These are phyloP conservation scores for Channa maculata DNA, from an alignment of 2,113 vertebrate genomes.

Conservation along the genomic window DNA sequence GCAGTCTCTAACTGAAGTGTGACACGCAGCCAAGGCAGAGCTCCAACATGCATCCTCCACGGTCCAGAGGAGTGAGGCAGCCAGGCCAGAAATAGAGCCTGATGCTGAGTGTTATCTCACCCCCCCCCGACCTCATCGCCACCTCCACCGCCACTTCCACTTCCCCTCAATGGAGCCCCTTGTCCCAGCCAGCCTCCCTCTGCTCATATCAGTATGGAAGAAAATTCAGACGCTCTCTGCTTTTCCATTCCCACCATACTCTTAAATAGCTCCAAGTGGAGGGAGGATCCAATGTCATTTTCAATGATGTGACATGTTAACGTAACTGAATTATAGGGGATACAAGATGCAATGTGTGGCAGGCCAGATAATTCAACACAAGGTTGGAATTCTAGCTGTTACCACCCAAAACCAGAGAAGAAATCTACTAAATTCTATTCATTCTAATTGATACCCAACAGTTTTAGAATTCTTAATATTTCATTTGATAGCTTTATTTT, in stretches of 20 bases:
- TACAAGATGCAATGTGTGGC: too few relatives aligned
- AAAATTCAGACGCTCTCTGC: constrained; percentile 17
- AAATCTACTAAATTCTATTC: too few relatives aligned
- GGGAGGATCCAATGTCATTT: background rate
- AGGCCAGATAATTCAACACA: too few relatives aligned
- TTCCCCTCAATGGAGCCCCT: background rate
- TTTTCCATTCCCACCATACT: constrained; percentile 50
- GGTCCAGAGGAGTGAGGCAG: constrained; percentile 66
- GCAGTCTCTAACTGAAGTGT: constrained; percentile 6
- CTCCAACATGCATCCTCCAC: constrained; percentile 38
- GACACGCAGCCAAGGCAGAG: constrained; percentile 26
- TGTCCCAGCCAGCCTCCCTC: constrained; percentile 16
- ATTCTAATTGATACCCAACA: too few relatives aligned
- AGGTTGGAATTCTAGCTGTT: too few relatives aligned
- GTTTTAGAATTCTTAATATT: too few relatives aligned
- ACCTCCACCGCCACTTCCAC: constrained; percentile 6
- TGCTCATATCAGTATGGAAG: constrained; percentile 39
- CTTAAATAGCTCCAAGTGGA: constrained; percentile 25
- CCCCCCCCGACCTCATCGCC: background rate
- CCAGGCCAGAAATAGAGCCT: constrained; percentile 76
- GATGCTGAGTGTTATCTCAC: constrained; percentile 63
- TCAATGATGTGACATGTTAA: background rate
- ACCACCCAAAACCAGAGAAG: too few relatives aligned
- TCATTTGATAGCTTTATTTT: too few relatives aligned
- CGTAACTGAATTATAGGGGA: too few relatives aligned